phyloP scores from a whole-genome alignment of 2,113 vertebrate species.

The Pachypanchax playfairii region DNA sequence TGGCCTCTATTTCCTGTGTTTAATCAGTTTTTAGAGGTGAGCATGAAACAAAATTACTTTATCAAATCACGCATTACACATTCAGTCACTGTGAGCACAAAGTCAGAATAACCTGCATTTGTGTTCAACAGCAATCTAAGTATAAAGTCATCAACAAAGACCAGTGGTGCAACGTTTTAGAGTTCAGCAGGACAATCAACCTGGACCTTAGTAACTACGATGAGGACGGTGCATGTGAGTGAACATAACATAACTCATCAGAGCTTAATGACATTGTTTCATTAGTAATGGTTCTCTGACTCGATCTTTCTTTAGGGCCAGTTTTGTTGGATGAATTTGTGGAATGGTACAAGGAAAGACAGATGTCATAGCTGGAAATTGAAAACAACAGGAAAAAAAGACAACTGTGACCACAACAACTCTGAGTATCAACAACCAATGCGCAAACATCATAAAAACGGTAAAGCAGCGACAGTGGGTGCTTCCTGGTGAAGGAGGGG shows the following conservation, averaged over 20 bases:
- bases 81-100: background rate
- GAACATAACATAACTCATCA: constrained; percentile 4
- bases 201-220: constrained; percentile 99
- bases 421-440: constrained; percentile 73
- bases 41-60: background rate
- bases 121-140: constrained; percentile 91
- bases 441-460: constrained; percentile 67
- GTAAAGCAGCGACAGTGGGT: constrained; percentile 63
- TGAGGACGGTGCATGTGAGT: constrained; percentile 98
- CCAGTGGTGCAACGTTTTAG: constrained; percentile 99
- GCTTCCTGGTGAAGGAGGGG: constrained; percentile 56
- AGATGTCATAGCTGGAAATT: constrained; percentile 88
- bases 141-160: constrained; percentile 99
- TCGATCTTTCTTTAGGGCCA: constrained; percentile 84
- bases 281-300: background rate
- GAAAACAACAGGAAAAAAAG: constrained; percentile 28
- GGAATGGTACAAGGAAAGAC: constrained; percentile 99
- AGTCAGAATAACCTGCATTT: constrained; percentile 5
- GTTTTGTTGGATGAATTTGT: constrained; percentile 99
- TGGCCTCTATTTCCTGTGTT: constrained; percentile 99
- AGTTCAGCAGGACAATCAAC: constrained; percentile 99
- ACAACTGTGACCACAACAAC: constrained; percentile 75
- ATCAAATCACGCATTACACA: background rate
- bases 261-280: background rate
- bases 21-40: constrained; percentile 99